Base-by-base conservation (phyloP, 2,113 vertebrate species). In the Trogon melanurus region DNA sequence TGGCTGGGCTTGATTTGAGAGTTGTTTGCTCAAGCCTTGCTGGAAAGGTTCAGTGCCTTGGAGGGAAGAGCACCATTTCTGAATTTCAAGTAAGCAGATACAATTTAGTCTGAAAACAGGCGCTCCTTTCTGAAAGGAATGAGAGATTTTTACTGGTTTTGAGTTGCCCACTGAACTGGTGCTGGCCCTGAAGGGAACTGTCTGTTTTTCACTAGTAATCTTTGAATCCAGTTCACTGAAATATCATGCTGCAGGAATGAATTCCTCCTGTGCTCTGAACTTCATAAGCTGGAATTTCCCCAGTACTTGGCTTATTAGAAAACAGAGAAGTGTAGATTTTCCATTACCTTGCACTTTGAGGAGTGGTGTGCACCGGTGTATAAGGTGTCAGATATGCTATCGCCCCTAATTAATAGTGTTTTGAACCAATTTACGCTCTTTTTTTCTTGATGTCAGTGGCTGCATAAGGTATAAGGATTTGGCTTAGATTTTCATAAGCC, bases 221-320 rank as follows among this genome's bases (percentile, higher is more conserved):
- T 89, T 61, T 70, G 70, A 94, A 76, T 73, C 57, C 27, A 62
- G 76, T 87, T 89, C 83, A 69, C 58, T 85, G 69, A 74, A 86
- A 75, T 74, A 91, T 72, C 61, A 66, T 91, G 84, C 62, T 92
- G 92, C 44, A 96, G 78, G 92, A 85, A 75, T 93, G 58, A 91
- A 93, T 94, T 87, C 88, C 66, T 94, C 91, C 78, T 91, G 86
- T 13, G 11, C 88, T 89, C 84, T 95, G 92, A 94, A 91, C 86
- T 93, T 95, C 91, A 62, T 13, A 61, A 88, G 41, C 36, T 96
- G 95, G 93, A 96, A 85, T 94, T 71, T 94, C 70, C 95, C 88
- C 86, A 95, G 50, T 32, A 66, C 50, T 85, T 91, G 88, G 66
- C 78, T 70, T 93, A 47, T 89, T 87, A 92, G 76, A 72, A 86